Evolutionary conservation across 2,797 vertebrate species (phyloP), one percentile per base, ranked within the genome.

Genomic region (Eutrigla gurnardus): DNA sequence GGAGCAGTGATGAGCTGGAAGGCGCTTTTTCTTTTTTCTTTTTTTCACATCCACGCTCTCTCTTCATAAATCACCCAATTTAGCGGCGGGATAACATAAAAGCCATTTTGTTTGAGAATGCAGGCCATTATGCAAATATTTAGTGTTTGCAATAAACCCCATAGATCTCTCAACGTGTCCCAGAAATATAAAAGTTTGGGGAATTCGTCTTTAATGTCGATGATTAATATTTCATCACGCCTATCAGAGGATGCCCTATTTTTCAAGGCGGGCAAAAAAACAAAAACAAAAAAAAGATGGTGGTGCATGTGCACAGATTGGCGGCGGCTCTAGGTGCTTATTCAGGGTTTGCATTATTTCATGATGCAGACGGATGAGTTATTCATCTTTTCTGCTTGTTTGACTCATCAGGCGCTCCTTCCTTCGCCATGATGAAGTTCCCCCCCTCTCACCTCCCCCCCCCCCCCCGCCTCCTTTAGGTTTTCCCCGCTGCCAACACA

Each of bases 101-200:
- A 92, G 87, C 77, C 78, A 89, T 92, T 94, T 93, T 78, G 89
- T 92, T 25, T 74, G 82, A 88, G 86, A 92, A 91, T 88, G 77
- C 89, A 77, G 79, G 83, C 83, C 85, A 92, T 93, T 94, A 93
- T 92, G 92, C 89, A 92, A 93, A 94, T 93, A 86, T 92, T 92
- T 92, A 87, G 85, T 87, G 84, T 90, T 88, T 88, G 91, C 86
- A 90, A 83, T 92, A 89, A 92, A 89, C 87, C 85, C 81, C 81
- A 86, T 91, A 90, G 89, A 92, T 94, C 89, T 89, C 86, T 90
- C 86, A 88, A 84, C 58, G 60, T 90, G 89, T 91, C 89, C 91
- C 86, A 90, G 88, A 91, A 92, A 92, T 91, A 89, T 78, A 91
- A 25, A 93, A 88, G 89, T 91, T 93, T 91, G 83, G 85, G 84